Evolutionary conservation across 2,797 vertebrate species (phyloP).

Genomic region (Scyliorhinus canicula): DNA sequence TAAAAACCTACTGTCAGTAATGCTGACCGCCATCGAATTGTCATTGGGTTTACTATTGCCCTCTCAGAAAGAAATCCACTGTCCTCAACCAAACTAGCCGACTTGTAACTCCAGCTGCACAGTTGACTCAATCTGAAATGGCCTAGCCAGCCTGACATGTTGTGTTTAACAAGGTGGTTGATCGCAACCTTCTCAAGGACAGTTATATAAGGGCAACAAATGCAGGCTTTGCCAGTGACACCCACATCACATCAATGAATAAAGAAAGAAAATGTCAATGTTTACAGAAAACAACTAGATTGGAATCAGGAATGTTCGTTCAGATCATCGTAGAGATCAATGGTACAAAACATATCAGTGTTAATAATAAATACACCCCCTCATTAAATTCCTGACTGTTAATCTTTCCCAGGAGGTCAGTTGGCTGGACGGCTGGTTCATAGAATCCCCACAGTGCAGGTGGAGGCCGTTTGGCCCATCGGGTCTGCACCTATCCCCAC

Average conservation of each 20-base stretch:
- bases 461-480: no score
- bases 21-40: neutral
- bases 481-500: no score
- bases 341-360: neutral
- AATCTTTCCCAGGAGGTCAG: no score
- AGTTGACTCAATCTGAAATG: neutral
- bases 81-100: neutral
- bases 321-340: neutral
- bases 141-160: no score
- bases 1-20: neutral
- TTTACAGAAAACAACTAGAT: neutral
- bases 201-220: neutral
- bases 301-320: neutral
- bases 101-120: neutral
- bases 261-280: neutral
- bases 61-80: neutral
- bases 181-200: neutral
- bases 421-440: no score
- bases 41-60: neutral
- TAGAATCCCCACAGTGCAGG: no score
- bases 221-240: neutral
- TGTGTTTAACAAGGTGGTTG: neutral
- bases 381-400: neutral
- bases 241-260: neutral
- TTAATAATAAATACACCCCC: neutral